Conservation (phyloP, 2,888 invertebrate species). For the Perithous albicinctus region DNA sequence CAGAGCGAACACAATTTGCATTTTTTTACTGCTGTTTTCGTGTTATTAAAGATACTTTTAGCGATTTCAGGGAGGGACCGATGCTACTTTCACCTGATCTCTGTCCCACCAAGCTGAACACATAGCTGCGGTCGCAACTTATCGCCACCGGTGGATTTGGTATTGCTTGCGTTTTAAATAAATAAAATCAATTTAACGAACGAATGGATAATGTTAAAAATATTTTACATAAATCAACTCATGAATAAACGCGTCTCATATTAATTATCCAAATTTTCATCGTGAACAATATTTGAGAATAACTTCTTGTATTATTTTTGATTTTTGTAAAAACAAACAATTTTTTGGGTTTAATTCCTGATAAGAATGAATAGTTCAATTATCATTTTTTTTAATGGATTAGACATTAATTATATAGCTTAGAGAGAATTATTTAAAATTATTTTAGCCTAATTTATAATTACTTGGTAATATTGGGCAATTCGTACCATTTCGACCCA, state of each 20-base stretch:
- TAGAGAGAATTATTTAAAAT: no score
- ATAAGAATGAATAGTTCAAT: no score
- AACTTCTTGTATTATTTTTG: neutral
- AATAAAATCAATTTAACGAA: conserved; percentile 27
- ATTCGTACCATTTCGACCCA: no score
- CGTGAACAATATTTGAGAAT: neutral
- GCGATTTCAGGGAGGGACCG: conserved; percentile 1
- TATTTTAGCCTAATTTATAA: no score
- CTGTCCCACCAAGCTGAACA: conserved; percentile 81
- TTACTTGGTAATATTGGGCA: no score
- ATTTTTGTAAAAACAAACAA: no score
- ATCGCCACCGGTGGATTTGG: conserved; percentile 80
- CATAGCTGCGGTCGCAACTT: conserved; percentile 83
- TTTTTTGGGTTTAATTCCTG: no score
- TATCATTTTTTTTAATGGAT: no score
- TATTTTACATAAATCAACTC: neutral
- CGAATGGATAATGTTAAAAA: conserved; percentile 18
- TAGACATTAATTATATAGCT: no score
- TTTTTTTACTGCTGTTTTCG: neutral
- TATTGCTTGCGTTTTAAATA: conserved; percentile 74
- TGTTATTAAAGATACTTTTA: neutral
- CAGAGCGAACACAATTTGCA: neutral
- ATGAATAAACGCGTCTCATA: neutral
- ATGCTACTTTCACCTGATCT: conserved; percentile 79
- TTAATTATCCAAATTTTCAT: neutral